These are phyloP conservation scores for Neuroscelio doddi DNA, from an alignment of 2,888 invertebrate species.

Conservation along the genomic window DNA sequence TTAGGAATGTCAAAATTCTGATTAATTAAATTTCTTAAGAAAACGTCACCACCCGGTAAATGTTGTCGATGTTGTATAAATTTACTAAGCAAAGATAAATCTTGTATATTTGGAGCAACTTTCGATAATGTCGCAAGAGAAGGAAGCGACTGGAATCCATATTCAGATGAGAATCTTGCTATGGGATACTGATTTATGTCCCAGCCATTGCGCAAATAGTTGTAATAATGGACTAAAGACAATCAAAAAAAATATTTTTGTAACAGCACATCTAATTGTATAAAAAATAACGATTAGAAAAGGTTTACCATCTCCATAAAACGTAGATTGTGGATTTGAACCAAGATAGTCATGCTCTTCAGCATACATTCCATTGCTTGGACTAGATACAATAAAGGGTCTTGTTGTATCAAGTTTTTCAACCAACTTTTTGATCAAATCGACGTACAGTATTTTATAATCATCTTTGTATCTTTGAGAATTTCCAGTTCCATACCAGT, in stretches of 20 bases:
- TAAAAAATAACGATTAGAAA: not conserved
- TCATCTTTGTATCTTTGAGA: constrained; percentile 79
- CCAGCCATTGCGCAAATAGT: constrained; percentile 88
- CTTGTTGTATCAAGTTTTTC: constrained; percentile 77
- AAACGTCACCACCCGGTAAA: constrained; percentile 81
- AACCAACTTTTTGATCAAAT: constrained; percentile 81
- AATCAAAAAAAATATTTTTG: constrained; percentile 1
- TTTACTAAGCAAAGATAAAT: constrained; percentile 75
- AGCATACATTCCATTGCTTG: constrained; percentile 87
- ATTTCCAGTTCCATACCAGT: constrained; percentile 80
- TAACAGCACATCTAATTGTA: not conserved
- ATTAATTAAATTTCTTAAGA: constrained; percentile 77
- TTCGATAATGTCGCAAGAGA: constrained; percentile 79
- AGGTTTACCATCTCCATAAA: constrained; percentile 88
- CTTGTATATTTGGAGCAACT: constrained; percentile 74
- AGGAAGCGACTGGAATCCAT: constrained; percentile 94
- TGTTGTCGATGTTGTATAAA: constrained; percentile 90
- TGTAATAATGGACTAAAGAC: constrained; percentile 88
- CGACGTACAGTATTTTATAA: constrained; percentile 87
- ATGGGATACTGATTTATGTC: constrained; percentile 82
- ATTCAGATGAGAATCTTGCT: constrained; percentile 95
- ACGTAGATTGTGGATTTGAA: constrained; percentile 81
- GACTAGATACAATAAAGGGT: constrained; percentile 89
- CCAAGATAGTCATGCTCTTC: constrained; percentile 85
- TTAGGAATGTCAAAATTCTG: constrained; percentile 78